A percentile compares a stretch with the other conserved stretches of the same genome.
phyloP scores from a whole-genome alignment of 2,113 vertebrate species.

The Scolopax mira region DNA sequence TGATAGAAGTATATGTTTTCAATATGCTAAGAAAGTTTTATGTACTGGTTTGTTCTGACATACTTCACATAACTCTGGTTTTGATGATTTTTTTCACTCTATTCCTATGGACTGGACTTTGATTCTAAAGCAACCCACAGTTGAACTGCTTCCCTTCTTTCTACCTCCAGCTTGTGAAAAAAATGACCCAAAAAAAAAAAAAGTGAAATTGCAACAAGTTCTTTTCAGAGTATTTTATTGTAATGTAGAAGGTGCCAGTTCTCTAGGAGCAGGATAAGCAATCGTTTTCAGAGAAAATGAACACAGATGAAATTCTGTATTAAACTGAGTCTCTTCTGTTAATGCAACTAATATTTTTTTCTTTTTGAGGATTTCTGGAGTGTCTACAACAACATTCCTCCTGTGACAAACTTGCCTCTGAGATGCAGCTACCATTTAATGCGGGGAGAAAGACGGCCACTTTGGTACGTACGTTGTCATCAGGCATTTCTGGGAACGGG shows the following conservation, averaged over 20 bases:
- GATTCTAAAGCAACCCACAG: not conserved
- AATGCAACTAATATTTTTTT: not conserved
- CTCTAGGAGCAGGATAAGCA: not conserved
- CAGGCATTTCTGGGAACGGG: not conserved
- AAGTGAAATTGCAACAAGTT: not conserved
- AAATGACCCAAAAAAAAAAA: not conserved
- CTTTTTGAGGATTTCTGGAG: conserved; percentile 92
- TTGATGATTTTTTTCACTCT: not conserved
- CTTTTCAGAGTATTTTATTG: not conserved
- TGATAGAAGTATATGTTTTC: not conserved
- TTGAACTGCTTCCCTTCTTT: not conserved
- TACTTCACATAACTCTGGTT: not conserved
- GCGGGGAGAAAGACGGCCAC: conserved; percentile 90
- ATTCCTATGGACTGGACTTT: not conserved
- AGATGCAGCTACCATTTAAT: conserved; percentile 95
- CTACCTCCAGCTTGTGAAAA: not conserved
- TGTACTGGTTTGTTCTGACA: not conserved
- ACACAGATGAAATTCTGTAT: not conserved
- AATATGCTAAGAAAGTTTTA: not conserved
- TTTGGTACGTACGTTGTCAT: conserved; percentile 79
- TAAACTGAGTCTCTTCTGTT: not conserved
- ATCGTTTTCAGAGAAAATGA: not conserved
- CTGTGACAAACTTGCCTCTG: conserved; percentile 85
- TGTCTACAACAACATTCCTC: conserved; percentile 96
- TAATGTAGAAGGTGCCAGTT: not conserved